Evolutionary conservation across 2,888 invertebrate species (phyloP), one percentile per base, ranked within the genome.

Genomic region (Lottia scabra): DNA sequence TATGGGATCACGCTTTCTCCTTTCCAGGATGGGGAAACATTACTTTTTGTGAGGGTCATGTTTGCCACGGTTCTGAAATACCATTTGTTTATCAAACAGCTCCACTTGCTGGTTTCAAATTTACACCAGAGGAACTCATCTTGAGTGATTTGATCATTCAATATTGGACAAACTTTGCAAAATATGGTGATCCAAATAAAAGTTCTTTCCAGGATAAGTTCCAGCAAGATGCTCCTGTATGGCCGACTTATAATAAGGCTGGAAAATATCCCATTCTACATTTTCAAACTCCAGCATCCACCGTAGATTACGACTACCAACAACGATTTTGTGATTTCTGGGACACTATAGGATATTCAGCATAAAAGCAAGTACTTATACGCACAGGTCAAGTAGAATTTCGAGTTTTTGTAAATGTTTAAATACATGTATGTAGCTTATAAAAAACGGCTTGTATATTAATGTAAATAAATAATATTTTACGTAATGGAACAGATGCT

Each of bases 101-200:
- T 15, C 68, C 74, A 19, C 68, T 76, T 8, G 78, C 75, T 2
- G 79, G 81, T 8, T 83, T 82, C 66, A 80, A 80, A 12, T 78
- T 80, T 62, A 81, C 80, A 0, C 71, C 74, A 0, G 82, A 77
- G 4, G 85, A 85, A 70, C 64, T 78, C 23, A 44, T 63, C 0
- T 68, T 86, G 8, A 83, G 83, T 6, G 68, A 77, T 26, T 56
- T 70, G 10, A 67, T 86, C 66, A 84, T 84, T 44, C 56, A 71
- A 1, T 85, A 83, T 70, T 87, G 85, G 84, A 78, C 85, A n/a
- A 87, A 87, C 72, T 87, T 87, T 67, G 87, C 86, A 6, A 85
- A 84, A 67, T 79, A 81, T 15, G 84, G 84, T 44, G 76, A 84
- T 67, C 85, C 85, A 0, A 81, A 80, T 63, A 67, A 67, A 43